These are phyloP conservation scores for Sialis fuliginosa DNA, from an alignment of 2,888 invertebrate species.

Conservation along the genomic window DNA sequence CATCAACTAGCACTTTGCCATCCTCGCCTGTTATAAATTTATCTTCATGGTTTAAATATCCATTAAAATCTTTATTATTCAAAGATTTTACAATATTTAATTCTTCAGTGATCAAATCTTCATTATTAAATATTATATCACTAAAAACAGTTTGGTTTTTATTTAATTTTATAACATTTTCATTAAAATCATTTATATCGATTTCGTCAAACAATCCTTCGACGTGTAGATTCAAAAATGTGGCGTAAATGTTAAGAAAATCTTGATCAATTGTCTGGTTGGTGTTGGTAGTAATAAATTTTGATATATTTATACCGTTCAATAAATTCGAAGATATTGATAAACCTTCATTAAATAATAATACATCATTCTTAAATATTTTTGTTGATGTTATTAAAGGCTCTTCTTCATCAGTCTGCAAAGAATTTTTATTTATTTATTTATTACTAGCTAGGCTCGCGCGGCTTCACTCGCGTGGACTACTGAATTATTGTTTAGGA, in stretches of 20 bases:
- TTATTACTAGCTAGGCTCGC: not conserved
- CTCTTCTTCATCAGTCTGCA: constrained; percentile 14
- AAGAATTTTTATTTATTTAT: constrained; percentile 2
- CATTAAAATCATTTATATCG: constrained; percentile 24
- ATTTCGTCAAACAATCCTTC: constrained; percentile 25
- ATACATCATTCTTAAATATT: constrained; percentile 24
- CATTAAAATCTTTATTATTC: constrained; percentile 18
- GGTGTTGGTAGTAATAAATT: constrained; percentile 29
- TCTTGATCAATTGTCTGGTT: constrained; percentile 26
- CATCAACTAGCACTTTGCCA: constrained; percentile 13
- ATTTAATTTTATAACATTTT: constrained; percentile 23
- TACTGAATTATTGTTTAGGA: too few relatives aligned
- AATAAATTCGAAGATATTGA: constrained; percentile 24
- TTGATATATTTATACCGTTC: constrained; percentile 25
- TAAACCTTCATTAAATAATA: constrained; percentile 20
- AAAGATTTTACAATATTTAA: constrained; percentile 21
- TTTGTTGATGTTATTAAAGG: constrained; percentile 27
- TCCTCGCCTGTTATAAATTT: too few relatives aligned
- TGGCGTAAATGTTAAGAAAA: constrained; percentile 23
- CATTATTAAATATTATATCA: constrained; percentile 22
- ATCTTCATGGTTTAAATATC: not conserved
- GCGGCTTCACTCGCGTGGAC: too few relatives aligned
- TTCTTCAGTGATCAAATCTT: constrained; percentile 16
- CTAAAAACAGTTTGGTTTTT: constrained; percentile 22
- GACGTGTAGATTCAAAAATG: constrained; percentile 26